Conservation (phyloP, 2,113 vertebrate genomes). For the Cacatua alba region DNA sequence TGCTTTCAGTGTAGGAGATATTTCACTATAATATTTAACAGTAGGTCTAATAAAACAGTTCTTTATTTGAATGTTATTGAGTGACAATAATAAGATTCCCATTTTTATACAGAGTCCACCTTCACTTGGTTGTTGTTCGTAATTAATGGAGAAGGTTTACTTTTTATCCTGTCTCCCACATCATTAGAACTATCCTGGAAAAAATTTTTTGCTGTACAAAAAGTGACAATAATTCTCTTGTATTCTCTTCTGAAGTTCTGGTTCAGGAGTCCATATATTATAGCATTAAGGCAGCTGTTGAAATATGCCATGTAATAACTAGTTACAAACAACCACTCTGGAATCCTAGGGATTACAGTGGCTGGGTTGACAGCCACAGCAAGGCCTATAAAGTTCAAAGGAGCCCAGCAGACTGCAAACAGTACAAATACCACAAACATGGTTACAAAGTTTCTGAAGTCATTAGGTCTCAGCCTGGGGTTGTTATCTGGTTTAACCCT, state of each 20-base stretch:
- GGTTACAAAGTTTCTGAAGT: slow-evolving; percentile 93
- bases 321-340: slow-evolving; percentile 94
- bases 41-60: background rate
- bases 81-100: background rate
- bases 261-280: slow-evolving; percentile 95
- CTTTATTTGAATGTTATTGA: slow-evolving; percentile 2
- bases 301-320: slow-evolving; percentile 99
- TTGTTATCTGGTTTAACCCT: slow-evolving; percentile 89
- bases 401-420: slow-evolving; percentile 97
- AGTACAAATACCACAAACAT: slow-evolving; percentile 98
- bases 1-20: slow-evolving; percentile 12
- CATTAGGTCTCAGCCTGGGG: slow-evolving; percentile 88
- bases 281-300: slow-evolving; percentile 99
- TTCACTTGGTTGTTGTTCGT: slow-evolving; percentile 91
- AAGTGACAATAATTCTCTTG: slow-evolving; percentile 86
- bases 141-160: slow-evolving; percentile 89
- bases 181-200: slow-evolving; percentile 91
- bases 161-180: slow-evolving; percentile 84
- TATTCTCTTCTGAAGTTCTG: slow-evolving; percentile 97
- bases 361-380: slow-evolving; percentile 88
- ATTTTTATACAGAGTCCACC: slow-evolving; percentile 88
- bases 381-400: slow-evolving; percentile 93
- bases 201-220: slow-evolving; percentile 88
- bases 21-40: slow-evolving; percentile 13
- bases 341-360: slow-evolving; percentile 84